Conservation (phyloP, 2,888 invertebrate genomes). For the Bellardia bayeri region DNA sequence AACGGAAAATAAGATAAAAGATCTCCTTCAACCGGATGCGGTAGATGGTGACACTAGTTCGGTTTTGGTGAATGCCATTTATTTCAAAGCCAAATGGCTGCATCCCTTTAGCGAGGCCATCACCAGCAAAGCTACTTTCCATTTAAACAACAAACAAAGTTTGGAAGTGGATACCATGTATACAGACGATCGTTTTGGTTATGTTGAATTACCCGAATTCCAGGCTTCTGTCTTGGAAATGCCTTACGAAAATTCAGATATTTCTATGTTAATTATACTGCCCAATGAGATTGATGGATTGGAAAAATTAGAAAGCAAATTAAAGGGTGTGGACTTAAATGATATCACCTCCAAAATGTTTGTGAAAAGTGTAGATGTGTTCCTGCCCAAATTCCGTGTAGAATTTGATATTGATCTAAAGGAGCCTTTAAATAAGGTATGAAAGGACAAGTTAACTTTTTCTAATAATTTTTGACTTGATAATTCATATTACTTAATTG, state of each 20-base stretch:
- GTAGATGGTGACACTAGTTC: conserved; percentile 86
- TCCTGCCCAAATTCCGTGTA: conserved; percentile 92
- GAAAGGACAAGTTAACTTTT: background rate
- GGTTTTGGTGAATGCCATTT: conserved; percentile 93
- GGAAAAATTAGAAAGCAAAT: conserved; percentile 86
- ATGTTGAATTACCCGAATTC: conserved; percentile 84
- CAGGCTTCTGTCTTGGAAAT: conserved; percentile 88
- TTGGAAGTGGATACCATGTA: conserved; percentile 89
- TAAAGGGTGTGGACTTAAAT: conserved; percentile 86
- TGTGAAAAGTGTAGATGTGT: conserved; percentile 85
- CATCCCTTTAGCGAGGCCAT: conserved; percentile 86
- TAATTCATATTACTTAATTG: conserved; percentile 17
- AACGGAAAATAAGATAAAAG: conserved; percentile 92
- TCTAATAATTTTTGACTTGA: background rate
- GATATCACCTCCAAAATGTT: conserved; percentile 85
- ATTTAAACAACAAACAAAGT: conserved; percentile 85
- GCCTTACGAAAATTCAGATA: conserved; percentile 88
- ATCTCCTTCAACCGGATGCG: conserved; percentile 88
- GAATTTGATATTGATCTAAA: conserved; percentile 89
- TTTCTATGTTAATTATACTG: conserved; percentile 91
- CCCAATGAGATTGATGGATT: conserved; percentile 89
- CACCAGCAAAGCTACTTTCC: conserved; percentile 88
- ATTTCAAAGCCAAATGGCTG: conserved; percentile 93
- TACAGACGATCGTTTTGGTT: conserved; percentile 85
- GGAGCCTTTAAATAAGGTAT: conserved; percentile 50